A percentile compares a stretch with the other conserved stretches of the same genome.
Evolutionary conservation across 2,888 invertebrate genomes (phyloP).

Genomic region (Hermodice carunculata): DNA sequence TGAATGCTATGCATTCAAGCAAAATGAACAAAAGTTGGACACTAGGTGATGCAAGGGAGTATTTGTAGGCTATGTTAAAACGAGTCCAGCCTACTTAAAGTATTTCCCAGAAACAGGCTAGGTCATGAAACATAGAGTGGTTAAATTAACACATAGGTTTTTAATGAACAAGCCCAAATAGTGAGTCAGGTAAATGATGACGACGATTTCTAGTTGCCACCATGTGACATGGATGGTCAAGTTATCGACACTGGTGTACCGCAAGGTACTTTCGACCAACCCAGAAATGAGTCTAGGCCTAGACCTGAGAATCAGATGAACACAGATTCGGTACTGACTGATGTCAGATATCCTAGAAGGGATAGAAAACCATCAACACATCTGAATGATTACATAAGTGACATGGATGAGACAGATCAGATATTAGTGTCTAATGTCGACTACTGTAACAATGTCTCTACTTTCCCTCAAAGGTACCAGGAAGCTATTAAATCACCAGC

Average conservation of each 20-base stretch:
- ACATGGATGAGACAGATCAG: neutral
- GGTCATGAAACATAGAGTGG: constrained; percentile 5
- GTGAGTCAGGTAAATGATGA: no score
- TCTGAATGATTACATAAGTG: neutral
- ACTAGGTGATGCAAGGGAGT: constrained; percentile 3
- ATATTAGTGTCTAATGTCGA: neutral
- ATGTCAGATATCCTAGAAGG: neutral
- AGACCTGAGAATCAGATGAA: no score
- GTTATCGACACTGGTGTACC: no score
- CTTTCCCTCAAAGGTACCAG: neutral
- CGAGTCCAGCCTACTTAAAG: constrained; percentile 4
- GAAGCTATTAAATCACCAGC: neutral
- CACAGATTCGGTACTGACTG: no score
- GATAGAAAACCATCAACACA: neutral
- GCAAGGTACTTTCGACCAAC: no score
- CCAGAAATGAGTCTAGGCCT: no score
- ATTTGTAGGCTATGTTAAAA: constrained; percentile 1
- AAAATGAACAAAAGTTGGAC: constrained; percentile 27
- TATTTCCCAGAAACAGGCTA: neutral
- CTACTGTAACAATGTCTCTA: constrained; percentile 4
- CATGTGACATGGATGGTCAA: no score
- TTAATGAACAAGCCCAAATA: no score
- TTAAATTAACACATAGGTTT: neutral
- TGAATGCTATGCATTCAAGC: constrained; percentile 24
- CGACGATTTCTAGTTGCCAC: no score